Percentiles rank a stretch among this genome's conserved stretches.
Evolutionary conservation across 2,797 vertebrate genomes (phyloP).

Genomic region (Centroberyx gerrardi): DNA sequence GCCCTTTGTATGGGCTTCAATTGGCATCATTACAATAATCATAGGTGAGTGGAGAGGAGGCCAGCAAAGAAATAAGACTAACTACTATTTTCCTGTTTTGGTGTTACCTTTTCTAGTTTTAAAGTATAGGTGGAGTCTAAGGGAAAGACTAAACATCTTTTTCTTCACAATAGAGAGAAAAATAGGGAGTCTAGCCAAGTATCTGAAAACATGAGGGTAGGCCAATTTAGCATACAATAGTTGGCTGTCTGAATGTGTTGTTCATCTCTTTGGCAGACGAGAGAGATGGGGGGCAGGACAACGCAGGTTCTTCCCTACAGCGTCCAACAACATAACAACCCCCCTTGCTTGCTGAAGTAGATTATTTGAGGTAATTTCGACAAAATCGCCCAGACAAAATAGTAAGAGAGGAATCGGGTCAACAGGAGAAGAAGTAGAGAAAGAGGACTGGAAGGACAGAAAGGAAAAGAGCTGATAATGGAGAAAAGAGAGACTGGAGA

Average conservation of each 20-base stretch:
- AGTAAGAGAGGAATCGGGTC: neutral
- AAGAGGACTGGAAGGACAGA: neutral
- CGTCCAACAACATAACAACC: neutral
- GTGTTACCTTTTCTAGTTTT: constrained; percentile 10
- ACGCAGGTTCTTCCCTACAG: neutral
- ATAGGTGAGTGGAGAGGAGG: constrained; percentile 38
- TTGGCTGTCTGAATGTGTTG: constrained; percentile 1
- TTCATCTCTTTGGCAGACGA: constrained; percentile 28
- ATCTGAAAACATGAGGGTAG: constrained; percentile 23
- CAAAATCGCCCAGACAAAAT: constrained; percentile 5
- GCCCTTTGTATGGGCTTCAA: constrained; percentile 49
- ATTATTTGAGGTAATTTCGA: constrained; percentile 3
- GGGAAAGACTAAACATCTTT: neutral
- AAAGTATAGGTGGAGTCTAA: constrained; percentile 6
- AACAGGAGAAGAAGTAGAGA: neutral
- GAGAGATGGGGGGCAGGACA: neutral
- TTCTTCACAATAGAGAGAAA: constrained; percentile 22
- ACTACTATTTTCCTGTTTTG: constrained; percentile 21
- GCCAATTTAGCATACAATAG: constrained; percentile 11
- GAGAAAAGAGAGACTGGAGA: neutral
- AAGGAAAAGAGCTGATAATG: neutral
- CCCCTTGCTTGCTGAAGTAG: neutral
- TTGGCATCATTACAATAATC: constrained; percentile 56
- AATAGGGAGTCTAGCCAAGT: constrained; percentile 3
- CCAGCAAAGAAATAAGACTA: constrained; percentile 7